phyloP scores from a whole-genome alignment of 2,113 vertebrate species.

The Numenius arquata region DNA sequence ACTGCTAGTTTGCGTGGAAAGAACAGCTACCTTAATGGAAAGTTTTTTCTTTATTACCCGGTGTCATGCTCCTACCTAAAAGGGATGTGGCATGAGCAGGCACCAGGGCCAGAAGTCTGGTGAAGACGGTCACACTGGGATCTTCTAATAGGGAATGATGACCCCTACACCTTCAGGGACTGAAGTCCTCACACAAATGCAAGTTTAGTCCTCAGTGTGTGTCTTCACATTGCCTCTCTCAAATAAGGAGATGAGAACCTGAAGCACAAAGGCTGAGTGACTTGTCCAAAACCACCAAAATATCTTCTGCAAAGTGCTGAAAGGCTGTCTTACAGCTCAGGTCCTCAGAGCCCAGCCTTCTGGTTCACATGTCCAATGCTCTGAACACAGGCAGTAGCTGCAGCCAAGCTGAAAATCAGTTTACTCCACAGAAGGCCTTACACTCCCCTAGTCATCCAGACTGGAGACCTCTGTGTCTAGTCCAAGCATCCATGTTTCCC shows the following conservation, averaged over 20 bases:
- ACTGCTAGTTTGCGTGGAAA: background rate
- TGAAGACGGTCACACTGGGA: background rate
- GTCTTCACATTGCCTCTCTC: background rate
- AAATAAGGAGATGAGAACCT: background rate
- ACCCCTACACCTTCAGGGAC: background rate
- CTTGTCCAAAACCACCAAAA: background rate
- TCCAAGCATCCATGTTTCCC: background rate
- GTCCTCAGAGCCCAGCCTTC: background rate
- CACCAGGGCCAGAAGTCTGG: background rate
- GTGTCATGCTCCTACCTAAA: background rate
- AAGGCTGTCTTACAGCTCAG: background rate
- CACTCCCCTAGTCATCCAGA: no score
- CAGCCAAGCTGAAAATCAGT: fast-evolving
- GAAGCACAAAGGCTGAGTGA: background rate
- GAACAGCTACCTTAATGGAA: background rate
- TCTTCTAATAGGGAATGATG: background rate
- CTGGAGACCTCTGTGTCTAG: background rate
- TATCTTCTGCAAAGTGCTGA: background rate
- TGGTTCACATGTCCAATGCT: background rate
- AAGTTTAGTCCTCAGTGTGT: background rate
- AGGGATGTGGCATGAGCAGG: background rate
- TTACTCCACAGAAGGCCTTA: background rate
- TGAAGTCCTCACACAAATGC: background rate
- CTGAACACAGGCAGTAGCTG: background rate
- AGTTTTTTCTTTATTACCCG: background rate